Evolutionary conservation across 2,797 vertebrate species (phyloP), one percentile per base, ranked within the genome.

Genomic region (Garrulus glandarius): DNA sequence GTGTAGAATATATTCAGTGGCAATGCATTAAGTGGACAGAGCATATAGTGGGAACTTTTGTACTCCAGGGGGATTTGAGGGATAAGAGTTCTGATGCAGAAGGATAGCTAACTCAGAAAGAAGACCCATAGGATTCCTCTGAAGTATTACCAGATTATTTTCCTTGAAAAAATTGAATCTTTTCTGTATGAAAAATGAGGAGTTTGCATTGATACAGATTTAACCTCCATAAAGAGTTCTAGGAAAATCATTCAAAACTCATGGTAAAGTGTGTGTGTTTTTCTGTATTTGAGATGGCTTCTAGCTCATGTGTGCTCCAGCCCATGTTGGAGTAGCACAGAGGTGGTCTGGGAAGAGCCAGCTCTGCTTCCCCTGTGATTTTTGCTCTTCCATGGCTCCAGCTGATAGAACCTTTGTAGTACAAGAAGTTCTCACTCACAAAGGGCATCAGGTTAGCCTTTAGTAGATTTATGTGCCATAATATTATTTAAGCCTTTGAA

Each of bases 401-500:
- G 4, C 56, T 92, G 82, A 26, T 67, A 43, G 63, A 75, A 81
- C 18, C 56, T 68, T 63, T 84, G 78, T 69, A 79, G 80, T 61
- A 74, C 67, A 55, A 81, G 55, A 39, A 56, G 20, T 74, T 92
- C 60, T 80, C 29, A 7, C 52, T 67, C 52, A 36, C 7, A 5
- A 18, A 71, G 72, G 68, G 29, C 64, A n/a, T 69, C 84, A 27
- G 46, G 11, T 89, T 87, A 71, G 64, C 53, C 56, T 27, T 1
- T 22, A 47, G 68, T 5, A 79, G 70, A 85, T 80, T 77, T 87
- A 57, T 43, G 57, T 69, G 60, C 92, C 75, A 77, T 64, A 77
- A 61, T 69, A 65, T 16, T 83, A 49, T 76, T 90, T 27, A 72
- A 84, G 60, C 50, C 74, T 93, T 92, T 83, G 77, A 65, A 89